Evolutionary conservation across 1,140 invertebrate genomes (phyloP).

Genomic region (Charaxes varanes): DNA sequence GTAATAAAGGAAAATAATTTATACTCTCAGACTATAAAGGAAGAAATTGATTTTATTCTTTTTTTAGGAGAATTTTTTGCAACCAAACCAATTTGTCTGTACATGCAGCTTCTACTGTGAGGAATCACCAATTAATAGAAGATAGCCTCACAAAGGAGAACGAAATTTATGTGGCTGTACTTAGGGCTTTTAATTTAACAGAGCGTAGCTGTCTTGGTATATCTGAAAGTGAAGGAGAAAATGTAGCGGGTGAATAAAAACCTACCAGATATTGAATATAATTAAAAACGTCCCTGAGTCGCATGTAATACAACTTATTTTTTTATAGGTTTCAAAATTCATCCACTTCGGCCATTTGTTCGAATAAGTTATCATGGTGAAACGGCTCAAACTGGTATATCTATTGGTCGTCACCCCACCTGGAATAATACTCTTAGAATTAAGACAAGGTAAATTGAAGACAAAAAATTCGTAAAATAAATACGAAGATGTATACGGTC

Average conservation of each 20-base stretch:
- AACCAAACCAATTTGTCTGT: constrained; percentile 29
- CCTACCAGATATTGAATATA: not conserved
- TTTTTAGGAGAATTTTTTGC: constrained; percentile 39
- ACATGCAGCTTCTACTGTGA: constrained; percentile 21
- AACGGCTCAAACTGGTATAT: constrained; percentile 31
- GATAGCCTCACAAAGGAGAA: constrained; percentile 39
- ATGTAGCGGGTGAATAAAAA: constrained; percentile 42
- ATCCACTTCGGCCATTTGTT: constrained; percentile 45
- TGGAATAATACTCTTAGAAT: constrained; percentile 57
- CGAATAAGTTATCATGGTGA: constrained; percentile 36
- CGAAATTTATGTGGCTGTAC: constrained; percentile 42
- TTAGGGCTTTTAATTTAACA: constrained; percentile 49
- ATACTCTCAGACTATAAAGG: no score
- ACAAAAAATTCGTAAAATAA: not conserved
- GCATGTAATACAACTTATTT: not conserved
- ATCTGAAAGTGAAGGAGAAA: constrained; percentile 26
- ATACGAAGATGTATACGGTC: not conserved
- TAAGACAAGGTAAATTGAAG: constrained; percentile 34
- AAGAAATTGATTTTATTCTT: not conserved
- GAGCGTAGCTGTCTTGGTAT: constrained; percentile 29
- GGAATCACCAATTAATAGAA: constrained; percentile 33
- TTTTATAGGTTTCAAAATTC: constrained; percentile 46
- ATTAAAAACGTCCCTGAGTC: not conserved
- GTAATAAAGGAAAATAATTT: constrained; percentile 18
- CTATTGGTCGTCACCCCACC: constrained; percentile 50